These are phyloP conservation scores for Actias luna DNA, from an alignment of 2,888 invertebrate species.

Conservation along the genomic window DNA sequence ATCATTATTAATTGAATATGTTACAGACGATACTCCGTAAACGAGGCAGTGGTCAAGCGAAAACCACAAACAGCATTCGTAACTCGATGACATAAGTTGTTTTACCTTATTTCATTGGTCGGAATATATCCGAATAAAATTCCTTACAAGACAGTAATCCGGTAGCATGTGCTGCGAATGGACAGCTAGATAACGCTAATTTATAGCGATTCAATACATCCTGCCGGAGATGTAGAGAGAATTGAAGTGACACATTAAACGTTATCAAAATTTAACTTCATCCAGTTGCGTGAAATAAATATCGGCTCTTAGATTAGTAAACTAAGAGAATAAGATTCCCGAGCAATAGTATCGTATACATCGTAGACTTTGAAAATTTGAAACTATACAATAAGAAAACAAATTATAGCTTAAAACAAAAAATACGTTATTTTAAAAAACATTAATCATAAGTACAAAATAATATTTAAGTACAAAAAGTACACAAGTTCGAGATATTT, in stretches of 20 bases:
- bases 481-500: no score
- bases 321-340: no score
- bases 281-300: no score
- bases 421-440: no score
- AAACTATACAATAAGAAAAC: no score
- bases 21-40: not conserved
- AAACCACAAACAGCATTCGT: not conserved
- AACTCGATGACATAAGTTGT: not conserved
- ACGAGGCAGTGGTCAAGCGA: not conserved
- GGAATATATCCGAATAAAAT: conserved; percentile 4
- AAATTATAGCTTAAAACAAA: no score
- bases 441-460: no score
- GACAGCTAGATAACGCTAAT: conserved; percentile 72
- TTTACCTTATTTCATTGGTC: not conserved
- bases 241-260: conserved; percentile 20
- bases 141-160: conserved; percentile 36
- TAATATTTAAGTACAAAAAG: no score
- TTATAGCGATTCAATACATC: conserved; percentile 74
- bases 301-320: no score
- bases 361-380: no score
- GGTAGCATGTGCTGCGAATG: conserved; percentile 69
- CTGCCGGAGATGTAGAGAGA: conserved; percentile 21
- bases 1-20: not conserved
- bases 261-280: no score
- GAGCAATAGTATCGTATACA: no score